Evolutionary conservation across 2,113 vertebrate species (phyloP), one percentile per base, ranked within the genome.

Genomic region (Conger conger): DNA sequence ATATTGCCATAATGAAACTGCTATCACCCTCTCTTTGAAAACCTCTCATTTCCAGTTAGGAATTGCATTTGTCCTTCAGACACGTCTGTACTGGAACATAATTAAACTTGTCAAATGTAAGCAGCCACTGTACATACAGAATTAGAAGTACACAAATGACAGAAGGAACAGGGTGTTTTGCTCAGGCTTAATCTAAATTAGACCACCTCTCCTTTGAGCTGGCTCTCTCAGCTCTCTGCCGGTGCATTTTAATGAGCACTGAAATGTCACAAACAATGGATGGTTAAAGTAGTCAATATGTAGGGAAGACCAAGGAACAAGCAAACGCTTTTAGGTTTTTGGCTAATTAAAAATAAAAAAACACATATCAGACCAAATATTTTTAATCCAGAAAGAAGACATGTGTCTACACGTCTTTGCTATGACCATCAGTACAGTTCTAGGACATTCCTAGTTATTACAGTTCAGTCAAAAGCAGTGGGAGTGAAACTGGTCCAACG

Each of bases 231-330:
- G n/a, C 63, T 85, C 33, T n/a, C 86, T 1, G 38, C 27, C 54
- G 80, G 35, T 76, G 89, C 88, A 92, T 92, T 88, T 89, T 87
- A 90, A 94, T 94, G 90, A 92, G 89, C 87, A 11, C 60, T 88
- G 23, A 88, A 92, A 92, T 90, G 90, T 88, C 90, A 88, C 86
- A 82, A 83, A 84, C 73, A 80, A 85, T 83, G 54, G 73, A 84
- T 85, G 68, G 27, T n/a, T 63, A 84, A 83, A 37, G 82, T 68
- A 88, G 35, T 77, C 80, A 4, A 60, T 87, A 89, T 76, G 63
- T 84, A 83, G n/a, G n/a, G n/a, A n/a, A n/a, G n/a, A n/a, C n/a
- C n/a, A n/a, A n/a, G n/a, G n/a, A n/a, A n/a, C n/a, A n/a, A n/a
- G n/a, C n/a, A n/a, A n/a, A n/a, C n/a, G n/a, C n/a, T n/a, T n/a